Conservation (phyloP, 1,140 invertebrate genomes). For the Octopus sinensis region DNA sequence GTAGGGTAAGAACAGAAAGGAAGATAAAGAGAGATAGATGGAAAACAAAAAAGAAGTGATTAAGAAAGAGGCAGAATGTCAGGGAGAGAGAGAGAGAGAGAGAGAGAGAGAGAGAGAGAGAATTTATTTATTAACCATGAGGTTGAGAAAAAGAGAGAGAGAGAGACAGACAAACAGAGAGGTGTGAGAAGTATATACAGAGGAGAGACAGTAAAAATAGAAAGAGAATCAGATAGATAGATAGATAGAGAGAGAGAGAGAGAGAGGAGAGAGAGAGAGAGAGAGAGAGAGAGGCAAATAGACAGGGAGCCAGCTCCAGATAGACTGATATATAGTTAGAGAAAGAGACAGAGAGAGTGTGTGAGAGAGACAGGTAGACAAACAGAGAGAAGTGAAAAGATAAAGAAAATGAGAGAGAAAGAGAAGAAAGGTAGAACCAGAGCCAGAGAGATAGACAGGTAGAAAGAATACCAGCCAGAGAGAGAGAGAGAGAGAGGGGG, state of each 20-base stretch:
- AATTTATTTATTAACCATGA: neutral
- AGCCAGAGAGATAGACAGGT: neutral
- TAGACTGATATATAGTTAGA: neutral
- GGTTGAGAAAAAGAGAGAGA: neutral
- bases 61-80: slow-evolving; percentile 2
- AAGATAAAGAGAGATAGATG: slow-evolving; percentile 12
- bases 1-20: neutral
- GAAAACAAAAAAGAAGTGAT: slow-evolving; percentile 13
- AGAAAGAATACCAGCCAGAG: neutral
- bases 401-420: neutral
- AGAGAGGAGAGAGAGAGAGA: slow-evolving; percentile 5
- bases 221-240: slow-evolving; percentile 18
- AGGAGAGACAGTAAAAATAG: neutral
- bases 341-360: neutral
- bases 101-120: slow-evolving; percentile 8
- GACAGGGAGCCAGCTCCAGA: neutral
- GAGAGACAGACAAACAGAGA: slow-evolving; percentile 2
- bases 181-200: neutral
- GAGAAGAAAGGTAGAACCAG: neutral
- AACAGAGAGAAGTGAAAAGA: slow-evolving; percentile 10
- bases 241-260: slow-evolving; percentile 20
- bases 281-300: neutral
- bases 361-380: neutral
- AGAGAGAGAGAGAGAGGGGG: slow-evolving; percentile 20
- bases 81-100: neutral